Conservation (phyloP, 2,113 vertebrate species). For the Corvus moneduloides region DNA sequence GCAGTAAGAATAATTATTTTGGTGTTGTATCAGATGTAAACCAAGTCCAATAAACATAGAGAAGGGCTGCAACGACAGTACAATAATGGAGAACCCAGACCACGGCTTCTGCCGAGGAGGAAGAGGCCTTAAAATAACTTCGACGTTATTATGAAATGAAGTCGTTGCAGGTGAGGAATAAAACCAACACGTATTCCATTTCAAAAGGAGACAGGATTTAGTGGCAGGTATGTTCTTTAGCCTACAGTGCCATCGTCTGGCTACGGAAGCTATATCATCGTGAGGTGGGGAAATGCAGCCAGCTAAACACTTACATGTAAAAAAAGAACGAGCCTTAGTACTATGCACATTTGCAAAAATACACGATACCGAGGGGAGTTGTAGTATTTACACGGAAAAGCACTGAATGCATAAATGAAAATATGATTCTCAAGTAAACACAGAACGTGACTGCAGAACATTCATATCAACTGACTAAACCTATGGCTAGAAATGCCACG, state of each 20-base stretch:
- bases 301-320: not conserved
- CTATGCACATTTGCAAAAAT: accelerated
- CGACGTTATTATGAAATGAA: not conserved
- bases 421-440: not conserved
- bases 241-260: conserved; percentile 81
- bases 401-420: not conserved
- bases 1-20: not conserved
- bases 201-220: not conserved
- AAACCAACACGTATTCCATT: not conserved
- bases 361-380: not conserved
- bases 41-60: not conserved
- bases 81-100: not conserved
- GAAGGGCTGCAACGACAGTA: not conserved
- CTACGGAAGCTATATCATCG: not conserved
- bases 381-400: not conserved
- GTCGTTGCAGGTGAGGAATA: not conserved
- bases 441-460: not conserved
- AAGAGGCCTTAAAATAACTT: not conserved
- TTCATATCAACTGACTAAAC: not conserved
- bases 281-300: not conserved
- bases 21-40: not conserved
- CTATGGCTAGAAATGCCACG: not conserved
- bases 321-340: not conserved
- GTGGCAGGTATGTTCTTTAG: not conserved
- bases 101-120: not conserved